Conservation (phyloP, 2,888 invertebrate genomes). For the Sycophila texana region DNA sequence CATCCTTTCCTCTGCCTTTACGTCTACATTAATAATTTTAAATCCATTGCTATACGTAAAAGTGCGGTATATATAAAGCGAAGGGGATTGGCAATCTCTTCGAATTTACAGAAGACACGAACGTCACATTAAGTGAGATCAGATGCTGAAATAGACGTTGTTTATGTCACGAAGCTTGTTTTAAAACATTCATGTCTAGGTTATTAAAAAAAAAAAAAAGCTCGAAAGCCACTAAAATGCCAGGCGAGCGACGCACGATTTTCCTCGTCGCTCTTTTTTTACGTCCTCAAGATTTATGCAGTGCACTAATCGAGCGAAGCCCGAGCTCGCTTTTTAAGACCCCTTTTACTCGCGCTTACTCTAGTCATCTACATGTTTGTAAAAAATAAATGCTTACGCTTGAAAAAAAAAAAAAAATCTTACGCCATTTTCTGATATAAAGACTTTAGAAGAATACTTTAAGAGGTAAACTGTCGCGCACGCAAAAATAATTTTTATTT, state of each 20-base stretch:
- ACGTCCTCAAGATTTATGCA: constrained; percentile 45
- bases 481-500: too few species aligned
- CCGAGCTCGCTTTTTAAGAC: constrained; percentile 34
- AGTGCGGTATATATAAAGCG: neutral
- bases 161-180: constrained; percentile 49
- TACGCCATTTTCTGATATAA: neutral
- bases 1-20: constrained; percentile 16
- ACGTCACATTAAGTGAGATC: constrained; percentile 67
- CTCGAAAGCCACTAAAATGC: neutral
- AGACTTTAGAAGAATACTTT: too few species aligned
- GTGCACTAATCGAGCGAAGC: constrained; percentile 37
- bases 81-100: constrained; percentile 61
- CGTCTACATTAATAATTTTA: constrained; percentile 17
- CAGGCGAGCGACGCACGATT: constrained; percentile 14
- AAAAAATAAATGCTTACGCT: neutral
- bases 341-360: constrained; percentile 15
- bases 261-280: constrained; percentile 1
- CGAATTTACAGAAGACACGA: constrained; percentile 65
- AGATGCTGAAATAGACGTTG: constrained; percentile 61
- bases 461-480: too few species aligned
- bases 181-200: constrained; percentile 33
- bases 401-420: neutral
- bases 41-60: constrained; percentile 10
- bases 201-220: constrained; percentile 35
- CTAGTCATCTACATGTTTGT: neutral